Evolutionary conservation across 2,888 invertebrate genomes (phyloP).

Genomic region (Sarcophaga carnaria): DNA sequence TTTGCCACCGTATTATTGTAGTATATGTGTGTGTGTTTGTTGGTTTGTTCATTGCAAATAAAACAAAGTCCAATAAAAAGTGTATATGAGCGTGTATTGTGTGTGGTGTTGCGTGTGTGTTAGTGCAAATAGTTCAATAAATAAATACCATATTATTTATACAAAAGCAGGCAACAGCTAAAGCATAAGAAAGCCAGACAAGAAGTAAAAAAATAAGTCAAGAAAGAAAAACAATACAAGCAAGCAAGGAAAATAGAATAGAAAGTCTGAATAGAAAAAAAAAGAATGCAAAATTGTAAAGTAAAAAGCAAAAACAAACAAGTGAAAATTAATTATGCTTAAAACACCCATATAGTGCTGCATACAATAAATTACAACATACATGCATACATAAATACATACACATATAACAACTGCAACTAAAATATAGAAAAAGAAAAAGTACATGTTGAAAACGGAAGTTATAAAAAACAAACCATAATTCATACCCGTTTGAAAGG

Average conservation of each 20-base stretch:
- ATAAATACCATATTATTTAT: slow-evolving; percentile 46
- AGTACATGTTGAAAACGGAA: slow-evolving; percentile 30
- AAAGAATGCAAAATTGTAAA: slow-evolving; percentile 48
- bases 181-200: background rate
- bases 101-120: background rate
- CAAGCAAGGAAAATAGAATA: slow-evolving; percentile 7
- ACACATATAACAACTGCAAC: too few species aligned
- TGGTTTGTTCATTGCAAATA: too few species aligned
- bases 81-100: background rate
- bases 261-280: slow-evolving; percentile 33
- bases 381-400: slow-evolving; percentile 6
- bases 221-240: slow-evolving; percentile 1
- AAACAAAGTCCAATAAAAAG: background rate
- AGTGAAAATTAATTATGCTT: slow-evolving; percentile 55
- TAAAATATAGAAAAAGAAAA: slow-evolving; percentile 15
- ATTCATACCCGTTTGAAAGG: slow-evolving; percentile 42
- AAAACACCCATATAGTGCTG: slow-evolving; percentile 55
- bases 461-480: slow-evolving; percentile 46
- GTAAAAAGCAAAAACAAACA: slow-evolving; percentile 42
- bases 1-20: slow-evolving; percentile 13
- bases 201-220: background rate
- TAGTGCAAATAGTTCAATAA: slow-evolving; percentile 38
- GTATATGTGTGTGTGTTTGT: slow-evolving; percentile 18
- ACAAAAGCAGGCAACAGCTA: slow-evolving; percentile 23
- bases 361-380: slow-evolving; percentile 57